Percentiles rank a stretch among this genome's conserved stretches.
Conservation (phyloP, 23 tunicate species). For the Clavelina lepadiformis region DNA sequence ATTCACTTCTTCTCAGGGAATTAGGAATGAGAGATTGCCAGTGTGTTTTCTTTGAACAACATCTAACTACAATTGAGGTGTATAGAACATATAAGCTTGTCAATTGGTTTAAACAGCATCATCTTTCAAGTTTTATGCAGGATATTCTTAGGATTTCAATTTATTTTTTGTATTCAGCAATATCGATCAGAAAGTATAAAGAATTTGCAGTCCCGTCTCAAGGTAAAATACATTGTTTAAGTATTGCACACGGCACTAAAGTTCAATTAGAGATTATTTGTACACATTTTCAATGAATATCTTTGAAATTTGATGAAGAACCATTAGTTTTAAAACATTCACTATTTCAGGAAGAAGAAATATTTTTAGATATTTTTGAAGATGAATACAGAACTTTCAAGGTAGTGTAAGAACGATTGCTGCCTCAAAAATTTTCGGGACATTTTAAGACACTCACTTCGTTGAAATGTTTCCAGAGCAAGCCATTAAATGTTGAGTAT, state of each 20-base stretch:
- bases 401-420: slow-evolving; percentile 10
- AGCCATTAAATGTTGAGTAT: slow-evolving; percentile 88
- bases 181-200: slow-evolving; percentile 53
- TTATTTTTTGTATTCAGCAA: slow-evolving; percentile 16
- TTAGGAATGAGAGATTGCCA: slow-evolving; percentile 51
- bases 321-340: neutral
- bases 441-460: neutral
- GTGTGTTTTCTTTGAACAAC: slow-evolving; percentile 64
- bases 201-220: slow-evolving; percentile 44
- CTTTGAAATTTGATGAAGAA: too few relatives aligned
- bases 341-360: slow-evolving; percentile 80
- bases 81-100: too few relatives aligned
- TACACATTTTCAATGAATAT: too few relatives aligned
- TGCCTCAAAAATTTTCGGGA: neutral
- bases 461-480: slow-evolving; percentile 38
- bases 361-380: slow-evolving; percentile 96
- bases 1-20: slow-evolving; percentile 47
- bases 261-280: too few relatives aligned
- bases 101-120: too few relatives aligned
- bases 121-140: neutral
- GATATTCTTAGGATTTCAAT: neutral
- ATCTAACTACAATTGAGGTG: slow-evolving; percentile 68
- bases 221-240: too few relatives aligned
- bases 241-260: too few relatives aligned
- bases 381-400: slow-evolving; percentile 82